Percentiles rank a stretch among this genome's conserved stretches.
phyloP scores from a whole-genome alignment of 2,113 vertebrate genomes.

The Chroicocephalus ridibundus region DNA sequence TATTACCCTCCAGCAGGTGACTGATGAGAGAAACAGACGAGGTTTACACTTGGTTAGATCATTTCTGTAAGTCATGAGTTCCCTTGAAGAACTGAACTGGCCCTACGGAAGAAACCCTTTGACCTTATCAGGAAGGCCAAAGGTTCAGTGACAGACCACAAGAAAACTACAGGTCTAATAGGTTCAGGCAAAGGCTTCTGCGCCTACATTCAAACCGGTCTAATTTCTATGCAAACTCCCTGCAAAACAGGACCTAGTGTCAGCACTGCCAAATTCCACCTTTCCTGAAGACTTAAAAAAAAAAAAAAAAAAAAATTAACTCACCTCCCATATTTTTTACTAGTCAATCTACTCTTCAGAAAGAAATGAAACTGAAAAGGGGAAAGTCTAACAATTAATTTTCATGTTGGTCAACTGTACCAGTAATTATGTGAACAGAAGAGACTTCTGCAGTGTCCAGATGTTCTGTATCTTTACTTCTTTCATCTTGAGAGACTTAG shows the following conservation, averaged over 20 bases:
- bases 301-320: background rate
- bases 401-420: background rate
- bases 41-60: background rate
- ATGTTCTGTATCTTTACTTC: background rate
- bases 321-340: background rate
- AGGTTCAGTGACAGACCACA: background rate
- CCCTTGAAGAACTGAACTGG: background rate
- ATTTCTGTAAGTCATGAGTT: background rate
- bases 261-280: background rate
- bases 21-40: background rate
- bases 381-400: background rate
- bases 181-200: background rate
- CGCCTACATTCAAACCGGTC: background rate
- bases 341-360: background rate
- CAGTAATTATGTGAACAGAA: background rate
- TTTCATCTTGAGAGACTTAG: background rate
- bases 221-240: background rate
- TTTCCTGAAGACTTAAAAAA: background rate
- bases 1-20: background rate
- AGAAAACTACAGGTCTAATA: background rate
- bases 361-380: background rate
- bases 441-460: background rate
- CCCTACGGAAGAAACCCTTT: background rate
- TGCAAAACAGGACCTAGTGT: background rate
- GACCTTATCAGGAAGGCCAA: background rate